Base-by-base conservation (phyloP, 2,797 vertebrate genomes). In the Darevskia mixta region DNA sequence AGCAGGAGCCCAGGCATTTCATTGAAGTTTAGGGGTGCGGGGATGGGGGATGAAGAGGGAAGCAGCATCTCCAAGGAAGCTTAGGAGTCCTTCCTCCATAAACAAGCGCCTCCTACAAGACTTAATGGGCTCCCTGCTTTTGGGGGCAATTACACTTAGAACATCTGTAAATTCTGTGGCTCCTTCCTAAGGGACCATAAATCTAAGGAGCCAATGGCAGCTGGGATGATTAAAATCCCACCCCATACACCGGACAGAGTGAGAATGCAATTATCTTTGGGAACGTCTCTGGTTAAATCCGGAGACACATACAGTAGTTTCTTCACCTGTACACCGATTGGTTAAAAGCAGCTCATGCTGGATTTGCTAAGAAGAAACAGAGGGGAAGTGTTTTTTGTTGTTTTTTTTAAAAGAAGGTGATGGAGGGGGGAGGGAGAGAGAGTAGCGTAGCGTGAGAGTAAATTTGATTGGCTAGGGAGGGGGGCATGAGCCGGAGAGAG, bases 381-480 rank as follows among this genome's bases (percentile, higher is more conserved):
- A 43, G 61, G 80, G 77, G 90, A 38, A 85, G 79, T 35, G 41
- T 38, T 66, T 66, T 43, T 3, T 77, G 7, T 20, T 41, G 64
- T 41, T 83, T 25, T 81, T 85, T 25, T 75, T 35, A 35, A 35
- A 85, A 64, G 35, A n/a, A 55, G 75, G 29, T 32, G 61, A 17
- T 23, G 32, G 45, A 72, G 67, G 41, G 79, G 58, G 45, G 69
- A 32, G 32, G 67, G 7, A 9, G 82, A 45, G 80, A 79, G 58
- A 80, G 86, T 90, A 86, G 86, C 86, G 87, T 85, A 88, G 82
- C 73, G 41, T 35, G 83, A 20, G 90, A 88, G 87, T 92, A 71
- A 87, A 88, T 91, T 83, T 90, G 92, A 94, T 94, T 92, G 93
- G 90, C 81, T 79, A 61, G 58, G 82, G 90, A 75, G 43, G 66